Evolutionary conservation across 37 sponge, comb jelly and placozoan genomes (phyloP).

Genomic region (Axinella damicornis): DNA sequence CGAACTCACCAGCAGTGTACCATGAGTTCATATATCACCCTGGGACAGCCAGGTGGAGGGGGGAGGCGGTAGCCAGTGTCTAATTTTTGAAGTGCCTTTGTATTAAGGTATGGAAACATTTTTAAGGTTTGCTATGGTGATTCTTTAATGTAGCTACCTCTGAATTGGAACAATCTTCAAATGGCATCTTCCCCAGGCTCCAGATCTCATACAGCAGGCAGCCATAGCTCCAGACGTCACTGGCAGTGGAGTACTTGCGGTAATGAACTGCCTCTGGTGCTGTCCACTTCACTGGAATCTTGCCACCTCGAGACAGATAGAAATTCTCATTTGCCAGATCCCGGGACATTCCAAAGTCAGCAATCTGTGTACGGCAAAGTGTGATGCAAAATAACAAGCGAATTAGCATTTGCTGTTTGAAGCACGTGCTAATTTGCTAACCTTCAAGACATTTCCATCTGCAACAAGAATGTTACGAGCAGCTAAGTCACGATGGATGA

Average conservation of each 20-base stretch:
- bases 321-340: constrained; percentile 42
- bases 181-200: constrained; percentile 52
- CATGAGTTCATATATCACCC: constrained; percentile 64
- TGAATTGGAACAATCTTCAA: constrained; percentile 7
- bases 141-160: too few relatives aligned
- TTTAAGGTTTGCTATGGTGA: too few relatives aligned
- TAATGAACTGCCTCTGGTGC: constrained; percentile 50
- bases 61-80: constrained; percentile 55
- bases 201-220: constrained; percentile 26
- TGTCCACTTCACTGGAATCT: constrained; percentile 70
- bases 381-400: too few relatives aligned
- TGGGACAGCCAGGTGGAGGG: constrained; percentile 72
- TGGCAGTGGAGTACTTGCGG: not conserved
- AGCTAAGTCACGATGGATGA: too few relatives aligned
- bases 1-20: constrained; percentile 63
- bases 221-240: not conserved
- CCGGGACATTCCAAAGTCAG: constrained; percentile 77
- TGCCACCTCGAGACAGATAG: constrained; percentile 49
- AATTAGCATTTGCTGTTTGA: too few relatives aligned
- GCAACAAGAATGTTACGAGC: too few relatives aligned
- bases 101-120: too few relatives aligned
- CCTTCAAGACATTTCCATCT: too few relatives aligned
- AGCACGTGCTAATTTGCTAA: too few relatives aligned
- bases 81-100: constrained; percentile 28
- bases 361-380: constrained; percentile 39